Conservation (phyloP, 2,888 invertebrate species). For the Melolontha melolontha region DNA sequence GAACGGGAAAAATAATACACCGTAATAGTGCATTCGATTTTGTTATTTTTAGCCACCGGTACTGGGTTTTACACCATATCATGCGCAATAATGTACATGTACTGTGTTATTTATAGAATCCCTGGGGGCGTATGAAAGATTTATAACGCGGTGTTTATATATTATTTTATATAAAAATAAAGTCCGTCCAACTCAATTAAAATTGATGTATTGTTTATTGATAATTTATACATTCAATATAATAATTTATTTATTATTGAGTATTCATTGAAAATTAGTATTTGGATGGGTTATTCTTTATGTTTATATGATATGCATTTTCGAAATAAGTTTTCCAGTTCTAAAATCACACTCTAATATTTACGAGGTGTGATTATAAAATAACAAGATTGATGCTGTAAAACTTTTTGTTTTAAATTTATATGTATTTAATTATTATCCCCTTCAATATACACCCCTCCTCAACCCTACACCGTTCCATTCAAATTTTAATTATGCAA, state of each 20-base stretch:
- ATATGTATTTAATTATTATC: too few species aligned
- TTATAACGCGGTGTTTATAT: too few species aligned
- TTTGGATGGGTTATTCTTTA: not conserved
- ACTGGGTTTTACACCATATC: not conserved
- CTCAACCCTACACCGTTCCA: too few species aligned
- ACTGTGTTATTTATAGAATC: conserved; percentile 1
- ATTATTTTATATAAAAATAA: conserved; percentile 3
- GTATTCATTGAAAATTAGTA: conserved; percentile 7
- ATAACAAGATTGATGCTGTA: too few species aligned
- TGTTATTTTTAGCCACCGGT: conserved; percentile 16
- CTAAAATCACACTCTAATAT: too few species aligned
- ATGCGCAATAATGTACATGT: not conserved
- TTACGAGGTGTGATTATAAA: too few species aligned
- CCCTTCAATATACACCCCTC: too few species aligned
- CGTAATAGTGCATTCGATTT: conserved; percentile 10
- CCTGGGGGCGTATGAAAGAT: conserved; percentile 1
- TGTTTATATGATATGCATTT: too few species aligned
- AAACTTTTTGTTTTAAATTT: too few species aligned
- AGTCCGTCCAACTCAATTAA: conserved; percentile 14
- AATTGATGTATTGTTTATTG: conserved; percentile 2
- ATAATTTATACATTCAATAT: conserved; percentile 13
- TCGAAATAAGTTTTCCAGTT: too few species aligned
- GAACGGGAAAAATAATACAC: not conserved
- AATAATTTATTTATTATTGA: not conserved
- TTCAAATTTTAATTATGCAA: too few species aligned